Evolutionary conservation across 1,140 invertebrate species (phyloP).

Genomic region (Holcopasites calliopsidis): DNA sequence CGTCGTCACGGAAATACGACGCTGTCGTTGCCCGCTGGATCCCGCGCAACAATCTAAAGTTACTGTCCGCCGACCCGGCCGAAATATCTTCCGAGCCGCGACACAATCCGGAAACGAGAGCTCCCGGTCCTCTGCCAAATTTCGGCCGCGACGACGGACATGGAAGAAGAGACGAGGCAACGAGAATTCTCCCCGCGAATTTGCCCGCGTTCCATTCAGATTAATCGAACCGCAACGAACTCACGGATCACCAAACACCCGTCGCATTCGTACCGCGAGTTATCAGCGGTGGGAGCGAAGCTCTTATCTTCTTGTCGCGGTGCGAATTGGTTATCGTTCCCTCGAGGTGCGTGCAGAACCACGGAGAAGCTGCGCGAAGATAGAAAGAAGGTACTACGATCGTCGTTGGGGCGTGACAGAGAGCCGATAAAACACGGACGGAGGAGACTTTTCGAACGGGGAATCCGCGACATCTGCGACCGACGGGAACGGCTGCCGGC

Average conservation of each 20-base stretch:
- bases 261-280: neutral
- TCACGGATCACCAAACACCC: neutral
- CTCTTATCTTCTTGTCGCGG: neutral
- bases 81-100: neutral
- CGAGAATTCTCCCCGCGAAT: too few species aligned
- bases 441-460: slow-evolving; percentile 24
- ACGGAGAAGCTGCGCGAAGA: slow-evolving; percentile 1
- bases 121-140: neutral
- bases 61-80: neutral
- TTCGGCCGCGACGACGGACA: too few species aligned
- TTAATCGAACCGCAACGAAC: neutral
- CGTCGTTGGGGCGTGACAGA: slow-evolving; percentile 72
- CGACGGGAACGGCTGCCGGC: slow-evolving; percentile 56
- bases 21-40: slow-evolving; percentile 40
- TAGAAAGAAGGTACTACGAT: slow-evolving; percentile 70
- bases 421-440: slow-evolving; percentile 70
- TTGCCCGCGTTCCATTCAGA: too few species aligned
- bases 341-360: neutral
- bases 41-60: slow-evolving; percentile 41
- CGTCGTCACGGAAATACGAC: slow-evolving; percentile 41
- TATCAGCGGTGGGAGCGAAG: neutral
- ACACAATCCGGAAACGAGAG: neutral
- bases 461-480: slow-evolving; percentile 56
- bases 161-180: too few species aligned
- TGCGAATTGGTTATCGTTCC: too few species aligned